Evolutionary conservation across 2,888 invertebrate species (phyloP).

Genomic region (Hydropsyche betteni): DNA sequence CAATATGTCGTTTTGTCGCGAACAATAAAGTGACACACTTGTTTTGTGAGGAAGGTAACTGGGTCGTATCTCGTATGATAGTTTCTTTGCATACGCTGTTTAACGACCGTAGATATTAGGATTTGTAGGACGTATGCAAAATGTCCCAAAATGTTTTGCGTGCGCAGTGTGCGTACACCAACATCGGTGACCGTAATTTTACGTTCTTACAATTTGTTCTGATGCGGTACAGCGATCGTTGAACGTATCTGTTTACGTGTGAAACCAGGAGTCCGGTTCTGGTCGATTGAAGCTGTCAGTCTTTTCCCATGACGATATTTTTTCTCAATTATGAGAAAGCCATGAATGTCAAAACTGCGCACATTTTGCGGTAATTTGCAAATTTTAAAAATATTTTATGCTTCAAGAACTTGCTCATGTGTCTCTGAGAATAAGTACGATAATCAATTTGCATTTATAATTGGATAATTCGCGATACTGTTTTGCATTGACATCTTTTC

Average conservation of each 20-base stretch:
- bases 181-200: background rate
- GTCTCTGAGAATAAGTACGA: no score
- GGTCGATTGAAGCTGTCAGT: background rate
- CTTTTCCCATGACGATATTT: conserved; percentile 17
- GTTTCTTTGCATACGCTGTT: conserved; percentile 10
- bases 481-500: no score
- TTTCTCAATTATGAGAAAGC: background rate
- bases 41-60: conserved; percentile 7
- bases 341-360: no score
- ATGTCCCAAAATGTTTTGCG: conserved; percentile 4
- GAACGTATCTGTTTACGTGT: background rate
- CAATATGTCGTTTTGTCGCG: background rate
- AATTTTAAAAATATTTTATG: no score
- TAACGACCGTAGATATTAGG: conserved; percentile 13
- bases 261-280: background rate
- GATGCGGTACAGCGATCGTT: background rate
- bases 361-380: no score
- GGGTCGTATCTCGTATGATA: conserved; percentile 17
- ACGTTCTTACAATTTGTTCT: background rate
- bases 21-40: conserved; percentile 7
- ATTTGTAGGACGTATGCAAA: conserved; percentile 19
- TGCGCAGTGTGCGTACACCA: background rate
- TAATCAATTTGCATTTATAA: no score
- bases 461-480: no score
- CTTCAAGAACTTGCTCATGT: no score